A percentile compares a stretch with the other conserved stretches of the same genome.
These are phyloP conservation scores for Theristicus caerulescens DNA, from an alignment of 2,113 vertebrate species.

Conservation along the genomic window DNA sequence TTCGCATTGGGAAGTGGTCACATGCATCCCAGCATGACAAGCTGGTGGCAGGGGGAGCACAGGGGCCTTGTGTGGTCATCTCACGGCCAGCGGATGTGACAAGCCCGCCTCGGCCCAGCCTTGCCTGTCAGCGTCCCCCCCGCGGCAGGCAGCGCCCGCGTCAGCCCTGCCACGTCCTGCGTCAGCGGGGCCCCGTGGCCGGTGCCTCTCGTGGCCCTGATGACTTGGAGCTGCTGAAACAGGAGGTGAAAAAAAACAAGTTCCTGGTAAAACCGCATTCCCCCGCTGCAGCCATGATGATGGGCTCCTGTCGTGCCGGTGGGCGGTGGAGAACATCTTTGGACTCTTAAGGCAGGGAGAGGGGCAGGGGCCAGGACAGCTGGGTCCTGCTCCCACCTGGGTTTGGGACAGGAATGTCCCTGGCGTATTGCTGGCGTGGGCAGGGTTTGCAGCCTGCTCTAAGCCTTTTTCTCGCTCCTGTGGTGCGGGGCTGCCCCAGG, in stretches of 20 bases:
- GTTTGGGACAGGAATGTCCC: neutral
- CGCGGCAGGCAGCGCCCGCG: rapidly evolving
- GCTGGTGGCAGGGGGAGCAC: neutral
- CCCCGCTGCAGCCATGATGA: rapidly evolving
- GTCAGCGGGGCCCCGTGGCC: rapidly evolving
- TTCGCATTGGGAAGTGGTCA: neutral
- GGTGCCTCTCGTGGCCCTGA: rapidly evolving
- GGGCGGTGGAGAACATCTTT: neutral
- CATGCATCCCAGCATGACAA: neutral
- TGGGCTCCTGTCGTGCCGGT: neutral
- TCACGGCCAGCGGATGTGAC: neutral
- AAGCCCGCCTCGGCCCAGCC: neutral
- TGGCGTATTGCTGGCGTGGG: rapidly evolving
- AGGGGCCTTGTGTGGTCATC: neutral
- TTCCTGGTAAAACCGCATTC: neutral
- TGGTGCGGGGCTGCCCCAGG: rapidly evolving
- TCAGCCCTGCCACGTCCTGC: neutral
- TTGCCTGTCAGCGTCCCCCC: rapidly evolving
- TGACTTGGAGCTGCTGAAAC: neutral
- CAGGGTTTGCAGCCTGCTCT: neutral
- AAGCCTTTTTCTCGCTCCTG: neutral
- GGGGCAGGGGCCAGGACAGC: neutral
- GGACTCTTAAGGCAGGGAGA: neutral
- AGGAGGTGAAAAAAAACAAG: slow-evolving; percentile 3
- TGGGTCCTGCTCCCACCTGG: neutral